These are phyloP conservation scores for Drosophila nigromelanica DNA, from an alignment of 1,140 invertebrate genomes.

Conservation along the genomic window DNA sequence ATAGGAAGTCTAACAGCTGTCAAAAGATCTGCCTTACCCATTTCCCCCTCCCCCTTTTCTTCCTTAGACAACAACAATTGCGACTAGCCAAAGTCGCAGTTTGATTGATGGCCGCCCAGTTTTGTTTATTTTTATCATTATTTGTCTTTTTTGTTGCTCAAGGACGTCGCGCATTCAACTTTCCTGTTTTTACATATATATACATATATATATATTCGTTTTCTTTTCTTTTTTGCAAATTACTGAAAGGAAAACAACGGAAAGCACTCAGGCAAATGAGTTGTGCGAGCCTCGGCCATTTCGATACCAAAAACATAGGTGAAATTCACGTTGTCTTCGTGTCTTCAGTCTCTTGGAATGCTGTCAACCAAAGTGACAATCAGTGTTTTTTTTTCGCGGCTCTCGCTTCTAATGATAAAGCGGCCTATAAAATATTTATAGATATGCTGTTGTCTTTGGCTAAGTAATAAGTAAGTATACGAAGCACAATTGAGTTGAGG, in stretches of 20 bases:
- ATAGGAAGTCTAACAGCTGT: constrained; percentile 35
- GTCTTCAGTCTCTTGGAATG: constrained; percentile 11
- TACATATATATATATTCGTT: neutral
- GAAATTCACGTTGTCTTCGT: constrained; percentile 1
- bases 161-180: constrained; percentile 33
- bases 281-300: constrained; percentile 28
- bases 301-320: constrained; percentile 9
- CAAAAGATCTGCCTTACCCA: constrained; percentile 5
- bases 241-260: constrained; percentile 63
- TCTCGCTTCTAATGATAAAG: constrained; percentile 27
- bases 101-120: constrained; percentile 30
- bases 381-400: constrained; percentile 26
- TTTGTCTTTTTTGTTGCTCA: constrained; percentile 26
- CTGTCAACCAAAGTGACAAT: constrained; percentile 48
- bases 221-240: constrained; percentile 33
- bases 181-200: neutral
- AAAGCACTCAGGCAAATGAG: constrained; percentile 79
- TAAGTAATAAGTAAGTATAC: neutral
- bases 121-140: constrained; percentile 28
- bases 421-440: constrained; percentile 29
- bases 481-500: neutral
- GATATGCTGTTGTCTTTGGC: constrained; percentile 1
- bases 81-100: neutral
- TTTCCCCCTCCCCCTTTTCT: neutral
- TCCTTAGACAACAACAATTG: too few relatives aligned